A percentile compares a stretch with the other conserved stretches of the same genome.
These are phyloP conservation scores for Clostera curtula DNA, from an alignment of 2,888 invertebrate species.

Conservation along the genomic window DNA sequence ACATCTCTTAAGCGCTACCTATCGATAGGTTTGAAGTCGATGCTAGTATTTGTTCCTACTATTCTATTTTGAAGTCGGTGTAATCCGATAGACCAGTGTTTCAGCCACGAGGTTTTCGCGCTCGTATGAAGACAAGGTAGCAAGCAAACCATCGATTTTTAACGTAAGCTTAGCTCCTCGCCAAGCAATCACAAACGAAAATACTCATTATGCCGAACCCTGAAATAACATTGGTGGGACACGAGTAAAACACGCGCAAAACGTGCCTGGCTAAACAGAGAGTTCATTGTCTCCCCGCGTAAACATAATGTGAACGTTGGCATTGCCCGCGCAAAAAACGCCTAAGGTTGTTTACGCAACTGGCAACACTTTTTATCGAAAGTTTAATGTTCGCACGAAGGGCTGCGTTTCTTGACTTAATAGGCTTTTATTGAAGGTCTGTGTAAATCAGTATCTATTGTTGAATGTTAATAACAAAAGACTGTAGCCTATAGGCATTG, in stretches of 20 bases:
- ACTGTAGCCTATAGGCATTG: background rate
- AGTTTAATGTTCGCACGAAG: constrained; percentile 19
- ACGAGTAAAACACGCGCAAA: constrained; percentile 7
- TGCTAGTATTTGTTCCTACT: too few species aligned
- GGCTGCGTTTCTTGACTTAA: constrained; percentile 2
- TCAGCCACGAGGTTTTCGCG: too few species aligned
- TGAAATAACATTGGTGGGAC: too few species aligned
- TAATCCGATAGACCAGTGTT: too few species aligned
- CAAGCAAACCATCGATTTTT: too few species aligned
- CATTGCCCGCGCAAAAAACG: constrained; percentile 17
- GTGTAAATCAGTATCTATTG: constrained; percentile 1
- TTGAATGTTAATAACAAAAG: background rate
- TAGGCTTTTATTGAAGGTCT: constrained; percentile 1
- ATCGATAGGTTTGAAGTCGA: too few species aligned
- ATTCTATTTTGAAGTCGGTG: too few species aligned
- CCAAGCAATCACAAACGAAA: too few species aligned
- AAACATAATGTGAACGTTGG: constrained; percentile 17
- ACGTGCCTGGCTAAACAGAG: constrained; percentile 8
- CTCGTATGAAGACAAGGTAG: too few species aligned
- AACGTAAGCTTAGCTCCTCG: too few species aligned
- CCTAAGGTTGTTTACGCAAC: constrained; percentile 23
- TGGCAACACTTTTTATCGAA: constrained; percentile 22
- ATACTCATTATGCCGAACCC: too few species aligned
- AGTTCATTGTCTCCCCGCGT: constrained; percentile 20
- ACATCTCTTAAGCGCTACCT: too few species aligned